These are phyloP conservation scores for Pogonocichla stellata DNA, from an alignment of 2,113 vertebrate species.

Conservation along the genomic window DNA sequence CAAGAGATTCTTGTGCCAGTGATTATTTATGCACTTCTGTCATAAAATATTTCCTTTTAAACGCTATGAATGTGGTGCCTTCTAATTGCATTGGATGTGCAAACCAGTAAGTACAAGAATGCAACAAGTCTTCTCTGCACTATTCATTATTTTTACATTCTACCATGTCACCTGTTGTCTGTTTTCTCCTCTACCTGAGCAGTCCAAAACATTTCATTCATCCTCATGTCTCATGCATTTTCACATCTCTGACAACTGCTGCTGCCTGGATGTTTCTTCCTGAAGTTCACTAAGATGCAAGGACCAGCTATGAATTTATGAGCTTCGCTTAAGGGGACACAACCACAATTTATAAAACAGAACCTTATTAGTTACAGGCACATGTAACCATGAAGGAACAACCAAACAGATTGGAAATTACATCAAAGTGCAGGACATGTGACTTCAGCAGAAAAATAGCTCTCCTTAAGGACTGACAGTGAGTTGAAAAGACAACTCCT, in stretches of 20 bases:
- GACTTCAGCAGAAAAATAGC: neutral
- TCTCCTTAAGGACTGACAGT: neutral
- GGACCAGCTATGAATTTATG: neutral
- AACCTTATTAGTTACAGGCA: neutral
- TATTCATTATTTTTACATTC: slow-evolving; percentile 1
- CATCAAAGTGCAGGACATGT: neutral
- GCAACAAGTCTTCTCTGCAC: neutral
- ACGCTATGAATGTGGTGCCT: neutral
- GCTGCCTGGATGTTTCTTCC: neutral
- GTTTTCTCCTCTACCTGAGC: neutral
- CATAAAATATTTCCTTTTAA: neutral
- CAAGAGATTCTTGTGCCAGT: neutral
- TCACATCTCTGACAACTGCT: neutral
- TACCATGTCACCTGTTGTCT: neutral
- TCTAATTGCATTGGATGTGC: neutral
- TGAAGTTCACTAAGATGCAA: neutral
- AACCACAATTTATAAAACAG: neutral
- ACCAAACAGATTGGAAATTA: neutral
- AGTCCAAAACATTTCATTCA: neutral
- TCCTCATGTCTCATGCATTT: neutral
- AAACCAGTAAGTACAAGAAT: neutral
- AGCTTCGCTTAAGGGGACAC: neutral
- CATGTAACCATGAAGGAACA: neutral
- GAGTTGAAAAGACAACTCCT: neutral
- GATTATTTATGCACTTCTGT: neutral